phyloP scores from a whole-genome alignment of 2,113 vertebrate species.

The Formicarius rufipectus region DNA sequence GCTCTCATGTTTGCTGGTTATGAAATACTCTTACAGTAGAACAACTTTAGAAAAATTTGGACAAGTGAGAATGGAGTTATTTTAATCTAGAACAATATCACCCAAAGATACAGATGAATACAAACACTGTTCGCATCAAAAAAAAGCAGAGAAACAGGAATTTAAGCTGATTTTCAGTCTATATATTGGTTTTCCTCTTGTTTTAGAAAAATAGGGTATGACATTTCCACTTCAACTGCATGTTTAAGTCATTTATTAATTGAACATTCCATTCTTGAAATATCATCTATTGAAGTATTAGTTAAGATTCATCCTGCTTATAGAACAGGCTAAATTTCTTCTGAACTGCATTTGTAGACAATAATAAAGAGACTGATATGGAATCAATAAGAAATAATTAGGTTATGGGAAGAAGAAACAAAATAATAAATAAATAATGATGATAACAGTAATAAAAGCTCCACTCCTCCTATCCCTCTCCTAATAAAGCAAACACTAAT shows the following conservation, averaged over 20 bases:
- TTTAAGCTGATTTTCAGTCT: constrained; percentile 20
- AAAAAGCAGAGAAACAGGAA: neutral
- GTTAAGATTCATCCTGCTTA: constrained; percentile 20
- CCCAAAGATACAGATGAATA: constrained; percentile 38
- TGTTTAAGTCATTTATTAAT: constrained; percentile 44
- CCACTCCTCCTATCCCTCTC: neutral
- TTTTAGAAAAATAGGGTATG: constrained; percentile 44
- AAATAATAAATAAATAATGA: neutral
- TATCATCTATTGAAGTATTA: constrained; percentile 47
- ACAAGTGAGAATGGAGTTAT: constrained; percentile 45
- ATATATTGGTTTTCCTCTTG: neutral
- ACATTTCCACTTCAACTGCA: constrained; percentile 26
- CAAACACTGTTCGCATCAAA: neutral
- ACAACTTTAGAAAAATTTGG: constrained; percentile 18
- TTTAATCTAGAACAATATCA: constrained; percentile 46
- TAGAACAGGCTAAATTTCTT: constrained; percentile 3
- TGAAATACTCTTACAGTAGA: constrained; percentile 7
- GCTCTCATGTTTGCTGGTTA: neutral
- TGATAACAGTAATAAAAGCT: neutral
- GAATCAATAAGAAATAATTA: constrained; percentile 1
- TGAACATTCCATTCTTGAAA: constrained; percentile 43
- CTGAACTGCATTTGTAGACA: constrained; percentile 4
- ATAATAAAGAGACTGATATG: neutral
- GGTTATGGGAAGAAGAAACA: neutral
- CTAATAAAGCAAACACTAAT: neutral